phyloP scores from a whole-genome alignment of 2,888 invertebrate genomes.

The Myopa testacea region DNA sequence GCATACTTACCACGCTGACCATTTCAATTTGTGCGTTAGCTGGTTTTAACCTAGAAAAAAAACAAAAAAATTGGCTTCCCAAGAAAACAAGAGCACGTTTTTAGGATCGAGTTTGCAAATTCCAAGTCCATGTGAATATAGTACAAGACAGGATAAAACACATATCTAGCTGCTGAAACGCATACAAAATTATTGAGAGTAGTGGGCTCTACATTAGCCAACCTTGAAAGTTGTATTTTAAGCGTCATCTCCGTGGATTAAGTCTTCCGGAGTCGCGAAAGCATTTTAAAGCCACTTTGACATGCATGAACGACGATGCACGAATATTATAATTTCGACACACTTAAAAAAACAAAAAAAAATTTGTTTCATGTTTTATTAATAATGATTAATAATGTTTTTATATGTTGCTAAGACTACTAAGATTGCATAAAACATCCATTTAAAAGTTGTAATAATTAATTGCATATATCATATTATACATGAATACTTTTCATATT shows the following conservation, averaged over 20 bases:
- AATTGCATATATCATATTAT: constrained; percentile 12
- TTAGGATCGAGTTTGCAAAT: neutral
- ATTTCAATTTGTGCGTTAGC: constrained; percentile 41
- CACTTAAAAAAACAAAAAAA: constrained; percentile 48
- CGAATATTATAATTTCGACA: constrained; percentile 25
- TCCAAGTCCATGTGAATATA: neutral
- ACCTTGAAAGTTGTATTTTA: neutral
- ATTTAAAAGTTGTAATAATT: neutral
- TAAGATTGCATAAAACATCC: constrained; percentile 30
- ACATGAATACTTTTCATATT: constrained; percentile 18
- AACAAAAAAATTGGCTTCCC: constrained; percentile 51
- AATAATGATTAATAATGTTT: constrained; percentile 41
- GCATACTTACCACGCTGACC: constrained; percentile 64
- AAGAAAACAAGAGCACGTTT: neutral
- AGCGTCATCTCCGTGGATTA: neutral
- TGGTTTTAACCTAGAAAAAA: constrained; percentile 51
- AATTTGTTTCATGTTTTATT: constrained; percentile 43
- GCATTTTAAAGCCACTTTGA: no score
- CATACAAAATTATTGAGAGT: neutral
- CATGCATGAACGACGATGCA: no score
- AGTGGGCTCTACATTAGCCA: no score
- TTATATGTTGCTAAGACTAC: constrained; percentile 27
- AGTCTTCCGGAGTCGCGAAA: neutral
- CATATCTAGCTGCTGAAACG: neutral
- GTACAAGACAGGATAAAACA: neutral